Conservation (phyloP, 2,888 invertebrate genomes). For the Hirtodrosophila confusa region DNA sequence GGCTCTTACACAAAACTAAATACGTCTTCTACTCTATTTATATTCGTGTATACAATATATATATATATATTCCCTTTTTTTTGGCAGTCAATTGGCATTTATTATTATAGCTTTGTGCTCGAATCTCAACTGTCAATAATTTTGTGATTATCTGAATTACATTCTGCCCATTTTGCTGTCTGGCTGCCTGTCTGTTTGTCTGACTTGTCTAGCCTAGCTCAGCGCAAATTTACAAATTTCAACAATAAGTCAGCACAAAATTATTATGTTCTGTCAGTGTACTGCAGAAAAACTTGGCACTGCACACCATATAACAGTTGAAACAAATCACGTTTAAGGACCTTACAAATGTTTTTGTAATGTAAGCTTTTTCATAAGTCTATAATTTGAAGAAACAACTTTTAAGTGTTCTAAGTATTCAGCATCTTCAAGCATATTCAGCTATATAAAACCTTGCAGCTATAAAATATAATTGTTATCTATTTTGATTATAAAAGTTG, state of each 20-base stretch:
- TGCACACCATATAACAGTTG: conserved; percentile 14
- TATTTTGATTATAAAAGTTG: no score
- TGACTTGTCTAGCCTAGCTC: conserved; percentile 53
- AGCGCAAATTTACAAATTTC: conserved; percentile 75
- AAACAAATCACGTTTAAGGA: neutral
- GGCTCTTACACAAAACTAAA: neutral
- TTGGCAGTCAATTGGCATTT: conserved; percentile 42
- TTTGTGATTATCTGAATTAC: conserved; percentile 62
- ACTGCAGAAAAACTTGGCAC: conserved; percentile 21
- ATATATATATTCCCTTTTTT: conserved; percentile 17
- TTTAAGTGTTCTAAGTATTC: no score
- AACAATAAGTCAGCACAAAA: conserved; percentile 77
- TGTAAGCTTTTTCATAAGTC: no score
- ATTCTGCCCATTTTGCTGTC: conserved; percentile 29
- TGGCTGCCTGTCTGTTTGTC: conserved; percentile 16
- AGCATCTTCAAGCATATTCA: no score
- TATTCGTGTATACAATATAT: neutral
- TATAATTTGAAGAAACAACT: no score
- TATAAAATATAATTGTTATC: no score
- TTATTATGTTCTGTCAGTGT: conserved; percentile 59
- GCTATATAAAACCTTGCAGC: no score
- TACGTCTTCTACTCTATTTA: neutral
- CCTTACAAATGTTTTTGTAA: neutral
- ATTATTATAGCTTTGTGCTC: conserved; percentile 43
- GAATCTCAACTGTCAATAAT: conserved; percentile 65